A percentile compares a stretch with the other conserved stretches of the same genome.
phyloP scores from a whole-genome alignment of 2,113 vertebrate genomes.

The Takifugu flavidus region DNA sequence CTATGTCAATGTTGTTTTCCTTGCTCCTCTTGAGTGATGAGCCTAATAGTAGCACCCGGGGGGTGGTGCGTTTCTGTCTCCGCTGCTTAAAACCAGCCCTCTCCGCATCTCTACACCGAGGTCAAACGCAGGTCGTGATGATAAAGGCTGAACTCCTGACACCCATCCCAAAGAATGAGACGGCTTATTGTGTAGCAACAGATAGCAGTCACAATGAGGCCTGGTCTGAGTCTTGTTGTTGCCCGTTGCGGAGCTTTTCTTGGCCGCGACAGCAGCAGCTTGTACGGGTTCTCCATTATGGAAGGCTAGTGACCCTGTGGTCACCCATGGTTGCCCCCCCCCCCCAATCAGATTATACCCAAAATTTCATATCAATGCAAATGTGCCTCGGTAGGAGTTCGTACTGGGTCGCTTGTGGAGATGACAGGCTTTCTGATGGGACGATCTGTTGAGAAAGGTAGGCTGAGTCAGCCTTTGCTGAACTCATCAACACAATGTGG shows the following conservation, averaged over 20 bases:
- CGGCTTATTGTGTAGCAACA: slow-evolving; percentile 62
- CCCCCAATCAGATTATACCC: slow-evolving; percentile 39
- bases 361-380: slow-evolving; percentile 65
- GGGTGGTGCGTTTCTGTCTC: slow-evolving; percentile 30
- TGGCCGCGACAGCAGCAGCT: slow-evolving; percentile 16
- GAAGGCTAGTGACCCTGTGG: slow-evolving; percentile 52
- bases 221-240: slow-evolving; percentile 40
- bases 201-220: slow-evolving; percentile 65
- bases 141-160: slow-evolving; percentile 73
- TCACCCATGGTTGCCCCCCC: slow-evolving; percentile 29
- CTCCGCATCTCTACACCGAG: slow-evolving; percentile 60
- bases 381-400: slow-evolving; percentile 47
- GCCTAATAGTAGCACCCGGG: slow-evolving; percentile 37
- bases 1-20: slow-evolving; percentile 22
- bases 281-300: slow-evolving; percentile 48
- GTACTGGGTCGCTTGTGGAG: slow-evolving; percentile 32
- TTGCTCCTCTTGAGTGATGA: slow-evolving; percentile 47
- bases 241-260: slow-evolving; percentile 27
- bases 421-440: slow-evolving; percentile 23
- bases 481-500: slow-evolving; percentile 38
- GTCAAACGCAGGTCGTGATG: slow-evolving; percentile 61
- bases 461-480: slow-evolving; percentile 27
- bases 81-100: slow-evolving; percentile 28
- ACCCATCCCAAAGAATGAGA: slow-evolving; percentile 57
- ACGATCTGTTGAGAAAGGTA: slow-evolving; percentile 36